These are phyloP conservation scores for Macroteleia sp. DNA, from an alignment of 2,888 invertebrate species.

Conservation along the genomic window DNA sequence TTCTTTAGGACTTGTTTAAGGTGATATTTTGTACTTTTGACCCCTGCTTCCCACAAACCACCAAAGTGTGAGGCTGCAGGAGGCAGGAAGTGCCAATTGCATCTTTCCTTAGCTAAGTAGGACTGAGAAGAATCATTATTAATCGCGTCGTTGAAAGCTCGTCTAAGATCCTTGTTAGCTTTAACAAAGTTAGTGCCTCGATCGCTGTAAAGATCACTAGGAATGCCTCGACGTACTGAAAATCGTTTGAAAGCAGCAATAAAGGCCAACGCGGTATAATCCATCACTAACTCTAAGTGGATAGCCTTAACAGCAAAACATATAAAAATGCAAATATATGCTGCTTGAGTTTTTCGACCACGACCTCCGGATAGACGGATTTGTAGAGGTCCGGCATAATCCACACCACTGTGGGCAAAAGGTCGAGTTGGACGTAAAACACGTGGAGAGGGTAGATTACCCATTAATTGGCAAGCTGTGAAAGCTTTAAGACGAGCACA, in stretches of 20 bases:
- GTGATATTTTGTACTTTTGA: too few relatives aligned
- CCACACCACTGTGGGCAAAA: constrained; percentile 31
- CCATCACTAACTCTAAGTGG: constrained; percentile 21
- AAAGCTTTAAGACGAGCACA: too few relatives aligned
- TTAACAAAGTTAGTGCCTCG: neutral
- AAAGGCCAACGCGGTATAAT: constrained; percentile 7
- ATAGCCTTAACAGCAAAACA: constrained; percentile 28
- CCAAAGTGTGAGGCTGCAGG: neutral
- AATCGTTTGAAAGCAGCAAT: constrained; percentile 4
- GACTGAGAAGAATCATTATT: neutral
- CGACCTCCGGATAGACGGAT: neutral
- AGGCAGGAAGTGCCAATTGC: neutral
- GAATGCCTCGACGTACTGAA: neutral
- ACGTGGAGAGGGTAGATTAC: too few relatives aligned
- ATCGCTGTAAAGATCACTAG: neutral
- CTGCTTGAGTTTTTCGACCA: constrained; percentile 13
- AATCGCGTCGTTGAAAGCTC: neutral
- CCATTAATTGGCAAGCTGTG: too few relatives aligned
- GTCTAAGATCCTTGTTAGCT: neutral
- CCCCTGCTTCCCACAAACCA: constrained; percentile 1
- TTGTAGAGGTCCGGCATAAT: constrained; percentile 45
- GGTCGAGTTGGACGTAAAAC: too few relatives aligned
- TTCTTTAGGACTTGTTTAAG: too few relatives aligned
- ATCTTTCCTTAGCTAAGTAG: neutral
- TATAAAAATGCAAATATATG: constrained; percentile 24